Evolutionary conservation across 1,140 invertebrate species (phyloP), one percentile per base, ranked within the genome.

Genomic region (Drosophila subpulchrella): DNA sequence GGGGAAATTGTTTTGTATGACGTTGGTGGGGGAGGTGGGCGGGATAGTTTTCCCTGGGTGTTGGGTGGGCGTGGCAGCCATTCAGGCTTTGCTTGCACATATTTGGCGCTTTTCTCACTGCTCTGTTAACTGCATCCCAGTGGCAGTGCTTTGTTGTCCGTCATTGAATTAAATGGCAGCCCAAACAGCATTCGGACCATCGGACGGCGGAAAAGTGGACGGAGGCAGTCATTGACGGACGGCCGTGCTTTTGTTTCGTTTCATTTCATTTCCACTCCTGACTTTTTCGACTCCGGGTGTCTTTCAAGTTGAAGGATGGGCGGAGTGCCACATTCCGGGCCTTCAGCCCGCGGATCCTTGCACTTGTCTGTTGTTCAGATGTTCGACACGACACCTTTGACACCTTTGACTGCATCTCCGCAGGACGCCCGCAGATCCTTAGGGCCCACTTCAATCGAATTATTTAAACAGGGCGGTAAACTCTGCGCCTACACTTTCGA

Each of bases 1-100:
- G 83, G 83, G 68, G 84, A 88, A 86, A 86, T 88, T 83, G 83
- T 88, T 88, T 88, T 86, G 83, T 88, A 70, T 79, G 79, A 61
- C 63, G 61, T 51, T 54, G 39, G 27, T 13, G n/a, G 1, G 55
- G 48, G 47, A 58, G 24, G 56, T 66, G n/a, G 63, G 48, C 15
- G 30, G 13, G 39, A 1, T 12, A 4, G 4, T n/a, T 10, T 8
- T 8, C 3, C 27, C 27, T 32, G n/a, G 20, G 24, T 27, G 53
- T 20, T 53, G 10, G 34, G 61, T 32, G 61, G 56, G 36, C 30
- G 61, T 42, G 63, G 48, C 48, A 13, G 51, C 65, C 67, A 47
- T 46, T 67, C 62, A 41, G 54, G 38, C 55, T 77, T 34, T 50
- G 36, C 74, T 60, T 68, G 75, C 62, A 75, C 72, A 75, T 75